Evolutionary conservation across 2,797 vertebrate genomes (phyloP), one percentile per base, ranked within the genome.

Genomic region (Tachyglossus aculeatus): DNA sequence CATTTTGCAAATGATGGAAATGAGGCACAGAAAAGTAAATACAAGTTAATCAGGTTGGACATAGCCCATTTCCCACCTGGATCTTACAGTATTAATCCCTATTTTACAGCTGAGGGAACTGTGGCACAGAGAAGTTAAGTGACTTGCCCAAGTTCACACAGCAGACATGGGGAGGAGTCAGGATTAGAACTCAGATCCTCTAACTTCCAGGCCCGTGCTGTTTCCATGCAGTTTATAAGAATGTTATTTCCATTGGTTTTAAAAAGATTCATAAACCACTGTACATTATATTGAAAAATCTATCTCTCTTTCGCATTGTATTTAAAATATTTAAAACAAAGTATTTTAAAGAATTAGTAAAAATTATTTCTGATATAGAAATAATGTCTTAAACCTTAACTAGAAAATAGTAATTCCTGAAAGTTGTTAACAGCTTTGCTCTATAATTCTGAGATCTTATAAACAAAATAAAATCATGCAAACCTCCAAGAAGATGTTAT

Each of bases 361-460:
- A 29, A 37, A 69, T 19, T 47, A 66, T 65, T 69, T 61, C 38
- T 54, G 36, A 63, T 79, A 78, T 3, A 22, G 12, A 27, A 52
- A 67, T 62, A 74, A 74, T 51, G 57, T 7, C 45, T 9, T 21
- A 14, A 53, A 59, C 60, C 65, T 48, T 2, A 67, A 67, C 21
- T 25, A 31, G 5, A 61, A 75, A 74, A 40, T 14, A 51, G 34
- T 7, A 1, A 60, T 73, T 67, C 70, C 62, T 65, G 72, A 22
- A 25, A 31, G 19, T 16, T 36, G 38, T 61, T 5, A 2, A 22
- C 53, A 36, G 7, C 19, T n/a, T 50, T 75, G 53, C 54, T 25
- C 21, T 57, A 36, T 21, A 24, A 41, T 58, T 71, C 47, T 39
- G 54, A 54, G 40, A 27, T n/a, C 36, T 39, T 67, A 21, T 18